Evolutionary conservation across 1,140 invertebrate genomes (phyloP), one percentile per base, ranked within the genome.

Genomic region (Meloidogyne chitwoodi): DNA sequence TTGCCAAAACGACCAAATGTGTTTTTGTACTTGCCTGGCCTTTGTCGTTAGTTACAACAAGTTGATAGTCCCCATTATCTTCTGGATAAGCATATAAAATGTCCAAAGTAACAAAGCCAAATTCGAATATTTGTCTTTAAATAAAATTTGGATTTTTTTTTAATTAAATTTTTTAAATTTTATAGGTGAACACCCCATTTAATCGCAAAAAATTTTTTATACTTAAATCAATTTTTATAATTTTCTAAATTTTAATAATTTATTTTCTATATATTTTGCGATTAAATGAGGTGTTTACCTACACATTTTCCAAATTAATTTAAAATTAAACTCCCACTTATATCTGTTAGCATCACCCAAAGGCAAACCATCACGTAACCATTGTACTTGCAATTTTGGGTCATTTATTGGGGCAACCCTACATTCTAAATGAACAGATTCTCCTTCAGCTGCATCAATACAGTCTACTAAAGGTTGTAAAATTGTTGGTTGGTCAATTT

Each of bases 341-440:
- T 69, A 76, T 19, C 80, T 81, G 64, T 83, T 83, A 16, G 85
- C 83, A 38, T 87, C 85, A 22, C 80, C 76, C 19, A 86, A 74
- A 19, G 85, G 85, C 6, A 68, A 67, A 27, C 84, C 85, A 68
- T 96, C 93, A 66, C 93, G 91, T 89, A 92, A 95, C 96, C 96
- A 99, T 90, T 97, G 93, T 70, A 98, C 94, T 87, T 92, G 93
- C 81, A 98, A 90, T 82, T 95, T 93, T 0, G 95, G 91, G 88
- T 98, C 95, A 87, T 96, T 96, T 79, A 97, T 93, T 14, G 96
- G 96, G 83, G 95, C 92, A 29, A 99, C 92, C 72, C 94, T 91
- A 84, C 93, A 95, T 90, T 98, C 96, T 79, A 98, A 91, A 89
- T 98, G 95, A 79, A 93, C 93, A 79, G 93, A 93, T 85, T 96